These are phyloP conservation scores for Cheirogaleus major DNA, from an alignment of 2,797 vertebrate species.

Conservation along the genomic window DNA sequence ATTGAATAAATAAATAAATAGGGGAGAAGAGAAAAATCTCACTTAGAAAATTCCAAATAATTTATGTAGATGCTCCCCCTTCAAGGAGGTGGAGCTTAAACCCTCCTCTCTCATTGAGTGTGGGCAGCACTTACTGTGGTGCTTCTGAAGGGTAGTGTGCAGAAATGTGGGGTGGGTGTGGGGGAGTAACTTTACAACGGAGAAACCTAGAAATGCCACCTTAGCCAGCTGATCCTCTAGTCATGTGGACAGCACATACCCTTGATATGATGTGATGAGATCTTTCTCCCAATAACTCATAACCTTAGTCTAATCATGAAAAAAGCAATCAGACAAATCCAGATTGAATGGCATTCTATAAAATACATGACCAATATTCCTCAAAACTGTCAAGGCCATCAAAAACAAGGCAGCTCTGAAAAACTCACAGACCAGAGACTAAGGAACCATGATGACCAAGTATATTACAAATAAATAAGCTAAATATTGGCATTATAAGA, in stretches of 20 bases:
- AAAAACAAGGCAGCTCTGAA: neutral
- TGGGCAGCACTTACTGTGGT: neutral
- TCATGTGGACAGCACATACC: neutral
- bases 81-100: neutral
- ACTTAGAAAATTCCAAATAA: too few species aligned
- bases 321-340: too few species aligned
- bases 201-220: neutral
- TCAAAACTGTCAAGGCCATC: neutral
- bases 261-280: neutral
- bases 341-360: too few species aligned
- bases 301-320: neutral
- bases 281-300: neutral
- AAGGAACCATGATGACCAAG: neutral
- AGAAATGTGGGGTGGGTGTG: too few species aligned
- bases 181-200: neutral
- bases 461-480: neutral
- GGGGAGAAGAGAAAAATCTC: too few species aligned
- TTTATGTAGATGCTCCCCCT: too few species aligned
- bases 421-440: neutral
- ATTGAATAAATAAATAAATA: neutral
- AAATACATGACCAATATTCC: neutral
- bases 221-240: neutral
- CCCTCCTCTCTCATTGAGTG: neutral
- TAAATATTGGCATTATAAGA: neutral
- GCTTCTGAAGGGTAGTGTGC: neutral